Evolutionary conservation across 2,888 invertebrate species (phyloP), one percentile per base, ranked within the genome.

Genomic region (Rapana venosa): DNA sequence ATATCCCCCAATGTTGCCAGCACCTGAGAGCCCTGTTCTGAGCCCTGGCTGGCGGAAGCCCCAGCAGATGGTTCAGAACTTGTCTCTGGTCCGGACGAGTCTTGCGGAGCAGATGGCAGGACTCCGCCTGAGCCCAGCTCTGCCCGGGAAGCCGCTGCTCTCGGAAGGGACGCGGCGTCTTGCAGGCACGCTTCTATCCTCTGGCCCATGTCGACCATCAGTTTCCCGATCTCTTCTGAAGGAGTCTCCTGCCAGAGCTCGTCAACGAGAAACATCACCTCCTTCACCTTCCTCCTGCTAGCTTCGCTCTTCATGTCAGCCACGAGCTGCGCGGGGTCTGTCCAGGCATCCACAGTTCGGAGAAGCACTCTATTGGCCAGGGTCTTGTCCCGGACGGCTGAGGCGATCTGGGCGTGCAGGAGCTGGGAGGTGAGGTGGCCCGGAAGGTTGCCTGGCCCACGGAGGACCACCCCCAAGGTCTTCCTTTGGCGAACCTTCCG

Each of bases 381-480:
- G 26, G n/a, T 11, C 15, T 56, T 22, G 87, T 87, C 66, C 22
- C 32, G 17, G 17, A 87, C 30, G 15, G 36, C 30, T 20, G 20
- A 2, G 0, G 70, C 17, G 87, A 87, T 87, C 70, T 87, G 87
- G 70, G n/a, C 5, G 87, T 70, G 47, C 20, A 87, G 36, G 26
- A 87, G 22, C 36, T 36, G 36, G 11, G 87, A 87, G 26, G 70
- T 35, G 32, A 70, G 70, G 35, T 87, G 87, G 22, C 87, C 87
- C 2, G 87, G 87, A n/a, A 70, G 66, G 35, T 87, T 70, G 22
- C 87, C 87, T 22, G 87, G 87, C 0, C 70, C 87, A 20, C 87
- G 36, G n/a, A 87, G 70, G 5, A 87, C 70, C 22, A 87, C 87
- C 22, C 66, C 87, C 36, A 70, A 5, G 36, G 26, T 35, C 70